phyloP scores from a whole-genome alignment of 2,888 invertebrate genomes.

The Clepsis dumicolana region DNA sequence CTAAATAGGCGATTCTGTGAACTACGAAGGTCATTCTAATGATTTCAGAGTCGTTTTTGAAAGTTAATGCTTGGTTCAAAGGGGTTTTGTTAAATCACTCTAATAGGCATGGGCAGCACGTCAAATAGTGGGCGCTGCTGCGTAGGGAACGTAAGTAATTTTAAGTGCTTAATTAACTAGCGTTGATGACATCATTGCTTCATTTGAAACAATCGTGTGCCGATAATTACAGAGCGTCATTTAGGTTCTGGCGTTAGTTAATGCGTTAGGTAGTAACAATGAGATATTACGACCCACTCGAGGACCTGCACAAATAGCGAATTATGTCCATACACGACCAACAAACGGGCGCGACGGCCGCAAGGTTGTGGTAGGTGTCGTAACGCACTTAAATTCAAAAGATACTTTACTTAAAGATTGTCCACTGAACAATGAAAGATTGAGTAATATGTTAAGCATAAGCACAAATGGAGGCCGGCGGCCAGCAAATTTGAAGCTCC shows the following conservation, averaged over 20 bases:
- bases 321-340: conserved; percentile 73
- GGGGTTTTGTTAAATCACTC: neutral
- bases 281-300: conserved; percentile 75
- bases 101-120: neutral
- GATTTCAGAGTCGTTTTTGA: conserved; percentile 1
- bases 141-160: conserved; percentile 6
- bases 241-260: conserved; percentile 66
- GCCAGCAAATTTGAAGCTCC: neutral
- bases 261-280: conserved; percentile 73
- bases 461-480: too few relatives aligned
- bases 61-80: neutral
- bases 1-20: conserved; percentile 25
- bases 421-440: conserved; percentile 5
- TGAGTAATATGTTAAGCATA: neutral
- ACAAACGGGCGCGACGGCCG: conserved; percentile 69
- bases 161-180: neutral
- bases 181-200: conserved; percentile 43
- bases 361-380: conserved; percentile 75
- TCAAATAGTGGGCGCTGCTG: neutral
- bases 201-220: conserved; percentile 58
- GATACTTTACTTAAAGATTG: conserved; percentile 22
- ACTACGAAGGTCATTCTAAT: neutral
- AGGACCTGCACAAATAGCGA: conserved; percentile 72
- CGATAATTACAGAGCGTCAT: conserved; percentile 64
- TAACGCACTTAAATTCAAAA: conserved; percentile 49